Base-by-base conservation (phyloP, 2,888 invertebrate species). In the Chalcis sispes region DNA sequence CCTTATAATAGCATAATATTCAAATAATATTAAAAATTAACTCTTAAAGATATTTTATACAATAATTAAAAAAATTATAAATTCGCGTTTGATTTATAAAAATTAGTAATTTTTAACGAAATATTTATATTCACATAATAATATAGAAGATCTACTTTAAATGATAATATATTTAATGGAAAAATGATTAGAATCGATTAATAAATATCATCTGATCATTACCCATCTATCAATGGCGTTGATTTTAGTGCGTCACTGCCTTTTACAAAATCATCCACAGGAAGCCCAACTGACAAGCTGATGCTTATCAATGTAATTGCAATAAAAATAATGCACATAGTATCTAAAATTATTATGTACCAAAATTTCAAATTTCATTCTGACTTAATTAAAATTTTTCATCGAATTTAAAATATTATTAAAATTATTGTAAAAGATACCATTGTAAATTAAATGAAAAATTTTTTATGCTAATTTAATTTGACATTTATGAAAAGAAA, bases 191-290 rank as follows among this genome's bases (percentile, higher is more conserved):
- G n/a, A n/a, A n/a, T n/a, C n/a, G 7, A 48, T 54, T 50, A 32
- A 58, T 61, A 18, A n/a, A 36, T 56, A 27, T n/a, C n/a, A n/a
- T n/a, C 36, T 7, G 13, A 29, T 10, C 32, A 66, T 81, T 84
- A 89, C 89, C 88, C 88, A 52, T 89, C 89, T 32, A 89, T 85
- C 36, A 89, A 81, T 7, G 89, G 89, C 7, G 81, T 82, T 27
- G 82, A 80, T 64, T 83, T 82, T 1, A 89, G 82, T 4, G 84
- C 87, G 48, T 85, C 83, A 36, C 88, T 84, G 46, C 88, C 88
- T 67, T 84, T 84, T 20, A 80, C 81, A n/a, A 80, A 59, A 13
- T 54, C 71, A 29, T 46, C 61, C 8, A 52, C 20, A n/a, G 72
- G 82, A 1, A 83, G 42, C n/a, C 81, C 85, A 20, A 81, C 56